These are phyloP conservation scores for Oncorhynchus kisutch DNA, from an alignment of 2,113 vertebrate genomes.

Conservation along the genomic window DNA sequence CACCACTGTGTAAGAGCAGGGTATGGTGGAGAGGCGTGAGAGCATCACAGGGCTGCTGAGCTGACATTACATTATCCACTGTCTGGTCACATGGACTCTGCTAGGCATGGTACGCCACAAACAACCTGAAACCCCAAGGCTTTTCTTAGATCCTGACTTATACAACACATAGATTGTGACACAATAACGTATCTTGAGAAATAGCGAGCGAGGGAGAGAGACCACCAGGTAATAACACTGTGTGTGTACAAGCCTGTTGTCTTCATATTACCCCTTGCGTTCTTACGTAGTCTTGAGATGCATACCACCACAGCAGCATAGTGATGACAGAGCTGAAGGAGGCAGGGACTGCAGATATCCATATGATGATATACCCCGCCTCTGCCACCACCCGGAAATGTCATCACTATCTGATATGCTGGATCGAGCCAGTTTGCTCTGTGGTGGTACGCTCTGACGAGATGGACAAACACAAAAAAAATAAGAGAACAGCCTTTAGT, in stretches of 20 bases:
- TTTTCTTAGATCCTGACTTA: background rate
- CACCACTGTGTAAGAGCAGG: constrained; percentile 22
- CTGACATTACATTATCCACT: constrained; percentile 52
- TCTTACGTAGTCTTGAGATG: background rate
- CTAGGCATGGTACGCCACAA: background rate
- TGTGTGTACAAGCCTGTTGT: background rate
- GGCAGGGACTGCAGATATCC: constrained; percentile 26
- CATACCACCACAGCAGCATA: background rate
- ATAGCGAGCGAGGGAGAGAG: too few relatives aligned
- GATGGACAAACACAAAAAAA: background rate
- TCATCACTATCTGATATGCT: background rate
- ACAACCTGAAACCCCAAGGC: background rate
- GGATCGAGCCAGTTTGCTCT: constrained; percentile 19
- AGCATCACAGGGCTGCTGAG: constrained; percentile 13
- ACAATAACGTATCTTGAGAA: background rate
- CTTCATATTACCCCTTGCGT: background rate
- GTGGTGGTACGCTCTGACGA: background rate
- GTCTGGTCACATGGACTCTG: background rate
- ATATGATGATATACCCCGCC: background rate
- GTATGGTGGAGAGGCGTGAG: constrained; percentile 37
- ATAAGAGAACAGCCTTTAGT: too few relatives aligned
- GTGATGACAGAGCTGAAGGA: background rate
- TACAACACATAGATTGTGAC: too few relatives aligned
- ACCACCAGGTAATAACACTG: background rate
- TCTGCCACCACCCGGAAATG: constrained; percentile 22